Evolutionary conservation across 2,888 invertebrate species (phyloP).

Genomic region (Mesorhabditis sp.): DNA sequence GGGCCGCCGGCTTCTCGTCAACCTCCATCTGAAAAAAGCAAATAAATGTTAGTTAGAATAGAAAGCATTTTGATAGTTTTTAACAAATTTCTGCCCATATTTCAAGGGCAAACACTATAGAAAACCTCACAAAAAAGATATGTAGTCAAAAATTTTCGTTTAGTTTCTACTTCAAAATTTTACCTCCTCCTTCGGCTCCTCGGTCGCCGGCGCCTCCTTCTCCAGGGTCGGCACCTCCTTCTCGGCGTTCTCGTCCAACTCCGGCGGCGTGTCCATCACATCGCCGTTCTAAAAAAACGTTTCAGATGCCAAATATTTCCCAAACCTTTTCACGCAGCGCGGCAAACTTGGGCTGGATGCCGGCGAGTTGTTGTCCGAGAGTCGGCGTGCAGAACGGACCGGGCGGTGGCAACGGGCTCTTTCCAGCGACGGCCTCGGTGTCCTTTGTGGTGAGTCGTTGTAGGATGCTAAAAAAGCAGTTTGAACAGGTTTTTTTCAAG

Average conservation of each 20-base stretch:
- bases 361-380: conserved; percentile 39
- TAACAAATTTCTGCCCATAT: too few species aligned
- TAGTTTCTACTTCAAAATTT: too few species aligned
- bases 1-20: too few species aligned
- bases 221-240: not conserved
- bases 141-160: too few species aligned
- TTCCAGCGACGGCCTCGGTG: conserved; percentile 39
- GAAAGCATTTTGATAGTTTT: too few species aligned
- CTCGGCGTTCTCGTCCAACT: conserved; percentile 3
- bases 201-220: conserved; percentile 7
- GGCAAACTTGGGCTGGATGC: conserved; percentile 55
- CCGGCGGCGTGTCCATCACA: conserved; percentile 6
- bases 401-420: conserved; percentile 55
- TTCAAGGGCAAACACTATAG: too few species aligned
- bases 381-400: conserved; percentile 57
- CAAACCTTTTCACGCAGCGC: conserved; percentile 26
- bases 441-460: conserved; percentile 56
- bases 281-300: not conserved
- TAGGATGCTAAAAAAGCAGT: conserved; percentile 44
- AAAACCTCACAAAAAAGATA: too few species aligned
- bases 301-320: not conserved
- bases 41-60: too few species aligned
- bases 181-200: conserved; percentile 9
- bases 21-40: too few species aligned
- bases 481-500: not conserved